Evolutionary conservation across 2,888 invertebrate species (phyloP).

Genomic region (Imbricaverruca yamaguchii): DNA sequence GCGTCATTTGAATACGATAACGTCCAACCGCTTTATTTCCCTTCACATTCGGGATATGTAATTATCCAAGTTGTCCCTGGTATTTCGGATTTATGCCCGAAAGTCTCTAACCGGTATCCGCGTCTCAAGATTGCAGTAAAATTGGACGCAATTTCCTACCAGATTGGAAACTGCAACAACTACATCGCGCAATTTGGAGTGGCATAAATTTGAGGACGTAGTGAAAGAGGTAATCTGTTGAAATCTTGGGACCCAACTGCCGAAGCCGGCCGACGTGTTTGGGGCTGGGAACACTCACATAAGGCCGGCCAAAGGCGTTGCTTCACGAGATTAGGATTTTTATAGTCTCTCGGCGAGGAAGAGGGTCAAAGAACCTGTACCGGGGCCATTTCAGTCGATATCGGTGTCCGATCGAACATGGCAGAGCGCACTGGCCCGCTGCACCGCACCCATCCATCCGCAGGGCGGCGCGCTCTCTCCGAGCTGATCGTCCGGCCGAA

Average conservation of each 20-base stretch:
- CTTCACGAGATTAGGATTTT: background rate
- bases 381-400: no score
- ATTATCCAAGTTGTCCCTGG: background rate
- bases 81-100: background rate
- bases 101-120: background rate
- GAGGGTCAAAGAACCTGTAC: background rate
- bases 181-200: background rate
- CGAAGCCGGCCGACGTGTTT: background rate
- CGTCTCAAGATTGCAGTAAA: background rate
- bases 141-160: background rate
- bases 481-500: no score
- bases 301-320: background rate
- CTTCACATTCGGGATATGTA: background rate
- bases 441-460: no score
- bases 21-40: background rate
- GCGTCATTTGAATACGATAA: background rate
- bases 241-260: background rate
- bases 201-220: background rate
- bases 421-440: no score
- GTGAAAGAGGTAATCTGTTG: background rate
- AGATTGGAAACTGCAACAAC: background rate
- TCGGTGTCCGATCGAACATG: no score
- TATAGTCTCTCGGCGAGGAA: background rate
- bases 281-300: background rate
- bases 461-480: no score